Evolutionary conservation across 2,113 vertebrate species (phyloP).

Genomic region (Propithecus coquereli): DNA sequence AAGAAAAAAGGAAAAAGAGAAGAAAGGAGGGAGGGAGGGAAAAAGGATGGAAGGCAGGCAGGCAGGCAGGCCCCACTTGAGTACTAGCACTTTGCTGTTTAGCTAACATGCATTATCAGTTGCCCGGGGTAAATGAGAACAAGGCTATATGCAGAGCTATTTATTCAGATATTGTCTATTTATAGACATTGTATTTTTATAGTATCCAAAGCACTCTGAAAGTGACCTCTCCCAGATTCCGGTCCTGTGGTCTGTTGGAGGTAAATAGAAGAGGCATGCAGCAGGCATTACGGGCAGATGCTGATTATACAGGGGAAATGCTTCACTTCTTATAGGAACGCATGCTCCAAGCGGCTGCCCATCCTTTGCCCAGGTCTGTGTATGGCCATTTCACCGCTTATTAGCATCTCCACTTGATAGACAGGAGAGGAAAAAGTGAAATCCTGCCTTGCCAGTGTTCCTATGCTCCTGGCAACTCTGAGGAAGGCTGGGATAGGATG

Average conservation of each 20-base stretch:
- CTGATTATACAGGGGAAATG: not conserved
- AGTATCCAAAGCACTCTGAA: not conserved
- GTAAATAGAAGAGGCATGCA: not conserved
- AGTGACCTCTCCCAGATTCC: not conserved
- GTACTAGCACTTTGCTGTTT: not conserved
- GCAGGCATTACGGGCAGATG: not conserved
- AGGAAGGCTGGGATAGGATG: not conserved
- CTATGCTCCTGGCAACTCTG: not conserved
- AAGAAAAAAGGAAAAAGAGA: not conserved
- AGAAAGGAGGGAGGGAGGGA: not conserved
- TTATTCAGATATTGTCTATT: not conserved
- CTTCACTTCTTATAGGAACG: not conserved
- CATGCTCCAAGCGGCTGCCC: not conserved
- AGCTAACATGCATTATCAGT: not conserved
- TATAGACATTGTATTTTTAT: not conserved
- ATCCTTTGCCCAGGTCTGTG: rapidly evolving
- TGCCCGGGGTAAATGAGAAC: not conserved
- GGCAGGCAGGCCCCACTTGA: not conserved
- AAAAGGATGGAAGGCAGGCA: not conserved
- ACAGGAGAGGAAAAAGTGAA: not conserved
- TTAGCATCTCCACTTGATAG: not conserved
- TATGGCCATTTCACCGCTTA: not conserved
- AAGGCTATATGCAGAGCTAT: not conserved
- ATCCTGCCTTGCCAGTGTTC: not conserved
- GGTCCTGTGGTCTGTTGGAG: not conserved